Evolutionary conservation across 2,888 invertebrate genomes (phyloP).

Genomic region (Hybos culiciformis): DNA sequence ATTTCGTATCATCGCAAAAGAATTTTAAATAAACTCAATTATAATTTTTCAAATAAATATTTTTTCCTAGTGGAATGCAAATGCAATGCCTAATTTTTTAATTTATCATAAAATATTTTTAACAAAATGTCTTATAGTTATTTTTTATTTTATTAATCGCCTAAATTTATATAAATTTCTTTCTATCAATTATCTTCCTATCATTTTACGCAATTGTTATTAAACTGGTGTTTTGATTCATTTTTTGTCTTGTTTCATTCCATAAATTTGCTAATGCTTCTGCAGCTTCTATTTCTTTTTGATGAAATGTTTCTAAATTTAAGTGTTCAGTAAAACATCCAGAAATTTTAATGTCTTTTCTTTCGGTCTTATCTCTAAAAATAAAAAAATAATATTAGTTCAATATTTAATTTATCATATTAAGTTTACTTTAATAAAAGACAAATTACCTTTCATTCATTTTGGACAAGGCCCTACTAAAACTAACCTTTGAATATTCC

Average conservation of each 20-base stretch:
- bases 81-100: too few species aligned
- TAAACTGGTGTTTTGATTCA: too few species aligned
- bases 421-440: background rate
- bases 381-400: background rate
- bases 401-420: background rate
- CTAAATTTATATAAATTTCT: too few species aligned
- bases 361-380: slow-evolving; percentile 23
- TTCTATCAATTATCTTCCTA: background rate
- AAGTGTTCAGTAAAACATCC: slow-evolving; percentile 7
- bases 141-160: slow-evolving; percentile 12
- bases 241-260: slow-evolving; percentile 32
- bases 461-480: slow-evolving; percentile 8
- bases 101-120: too few species aligned
- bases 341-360: slow-evolving; percentile 11
- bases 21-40: too few species aligned
- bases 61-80: too few species aligned
- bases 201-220: background rate
- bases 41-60: too few species aligned
- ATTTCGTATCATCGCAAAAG: too few species aligned
- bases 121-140: too few species aligned
- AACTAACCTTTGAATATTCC: slow-evolving; percentile 36
- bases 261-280: slow-evolving; percentile 59
- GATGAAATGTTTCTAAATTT: slow-evolving; percentile 36
- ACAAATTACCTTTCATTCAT: background rate
- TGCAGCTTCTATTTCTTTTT: slow-evolving; percentile 60